Percentiles rank a stretch among this genome's conserved stretches.
These are phyloP conservation scores for Drosophila emarginata DNA, from an alignment of 2,888 invertebrate genomes.

Conservation along the genomic window DNA sequence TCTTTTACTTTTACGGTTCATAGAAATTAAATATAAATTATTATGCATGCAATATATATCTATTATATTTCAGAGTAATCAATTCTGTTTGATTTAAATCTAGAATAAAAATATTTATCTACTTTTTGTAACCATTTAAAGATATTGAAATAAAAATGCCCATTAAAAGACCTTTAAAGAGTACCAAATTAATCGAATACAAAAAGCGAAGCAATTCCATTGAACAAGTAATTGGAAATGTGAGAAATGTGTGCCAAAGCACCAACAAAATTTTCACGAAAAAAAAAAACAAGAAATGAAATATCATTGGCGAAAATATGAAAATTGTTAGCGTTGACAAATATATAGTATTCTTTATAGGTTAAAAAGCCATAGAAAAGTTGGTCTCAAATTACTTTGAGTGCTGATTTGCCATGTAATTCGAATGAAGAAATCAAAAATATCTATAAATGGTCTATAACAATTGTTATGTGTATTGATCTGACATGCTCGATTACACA, in stretches of 20 bases:
- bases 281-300: slow-evolving; percentile 2
- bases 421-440: slow-evolving; percentile 8
- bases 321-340: slow-evolving; percentile 18
- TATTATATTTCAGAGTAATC: no score
- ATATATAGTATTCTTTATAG: slow-evolving; percentile 16
- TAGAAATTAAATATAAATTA: no score
- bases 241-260: slow-evolving; percentile 44
- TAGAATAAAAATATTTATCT: no score
- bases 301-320: slow-evolving; percentile 6
- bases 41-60: no score
- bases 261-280: slow-evolving; percentile 12
- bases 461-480: slow-evolving; percentile 23
- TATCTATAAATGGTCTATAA: slow-evolving; percentile 23
- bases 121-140: no score
- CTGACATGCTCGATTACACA: slow-evolving; percentile 47
- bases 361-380: slow-evolving; percentile 8
- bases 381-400: slow-evolving; percentile 29
- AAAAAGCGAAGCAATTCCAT: slow-evolving; percentile 33
- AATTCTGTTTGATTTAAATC: no score
- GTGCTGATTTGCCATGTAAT: slow-evolving; percentile 2
- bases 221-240: slow-evolving; percentile 66
- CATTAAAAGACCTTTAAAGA: neutral
- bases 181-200: neutral
- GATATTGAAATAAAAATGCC: neutral
- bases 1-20: no score